Evolutionary conservation across 2,888 invertebrate genomes (phyloP).

Genomic region (Syrphus vitripennis): DNA sequence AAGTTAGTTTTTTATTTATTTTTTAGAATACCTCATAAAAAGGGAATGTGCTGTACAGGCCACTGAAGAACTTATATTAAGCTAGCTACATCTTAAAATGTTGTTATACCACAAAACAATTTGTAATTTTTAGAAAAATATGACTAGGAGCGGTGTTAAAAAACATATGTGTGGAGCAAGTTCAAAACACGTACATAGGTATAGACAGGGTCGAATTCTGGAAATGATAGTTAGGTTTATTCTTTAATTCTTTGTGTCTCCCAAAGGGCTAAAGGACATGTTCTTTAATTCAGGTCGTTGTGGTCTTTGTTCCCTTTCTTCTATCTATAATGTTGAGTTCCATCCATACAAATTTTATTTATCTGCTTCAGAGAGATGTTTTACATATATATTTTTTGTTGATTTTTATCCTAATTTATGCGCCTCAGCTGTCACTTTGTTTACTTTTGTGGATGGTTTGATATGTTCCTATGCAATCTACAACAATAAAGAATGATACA

Average conservation of each 20-base stretch:
- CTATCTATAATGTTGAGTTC: too few species aligned
- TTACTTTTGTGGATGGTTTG: background rate
- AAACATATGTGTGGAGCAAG: background rate
- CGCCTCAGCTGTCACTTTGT: constrained; percentile 49
- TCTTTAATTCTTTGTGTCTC: background rate
- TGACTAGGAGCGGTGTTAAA: background rate
- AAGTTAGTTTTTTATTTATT: constrained; percentile 36
- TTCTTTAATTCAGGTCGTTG: background rate
- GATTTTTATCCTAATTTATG: constrained; percentile 20
- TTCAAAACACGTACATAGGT: background rate
- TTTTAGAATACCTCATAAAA: constrained; percentile 3
- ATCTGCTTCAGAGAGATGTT: background rate
- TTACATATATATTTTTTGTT: background rate
- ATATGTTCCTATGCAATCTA: too few species aligned
- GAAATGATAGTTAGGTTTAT: background rate
- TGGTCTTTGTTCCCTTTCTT: background rate
- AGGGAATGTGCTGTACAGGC: constrained; percentile 30
- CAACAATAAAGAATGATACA: constrained; percentile 24
- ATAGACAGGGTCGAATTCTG: background rate
- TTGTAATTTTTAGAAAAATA: background rate
- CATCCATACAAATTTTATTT: background rate
- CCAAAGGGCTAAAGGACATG: background rate
- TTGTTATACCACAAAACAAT: background rate
- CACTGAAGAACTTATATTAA: background rate
- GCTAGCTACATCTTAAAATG: background rate